Evolutionary conservation across 2,888 invertebrate genomes (phyloP).

Genomic region (Tenthredo scrophulariae): DNA sequence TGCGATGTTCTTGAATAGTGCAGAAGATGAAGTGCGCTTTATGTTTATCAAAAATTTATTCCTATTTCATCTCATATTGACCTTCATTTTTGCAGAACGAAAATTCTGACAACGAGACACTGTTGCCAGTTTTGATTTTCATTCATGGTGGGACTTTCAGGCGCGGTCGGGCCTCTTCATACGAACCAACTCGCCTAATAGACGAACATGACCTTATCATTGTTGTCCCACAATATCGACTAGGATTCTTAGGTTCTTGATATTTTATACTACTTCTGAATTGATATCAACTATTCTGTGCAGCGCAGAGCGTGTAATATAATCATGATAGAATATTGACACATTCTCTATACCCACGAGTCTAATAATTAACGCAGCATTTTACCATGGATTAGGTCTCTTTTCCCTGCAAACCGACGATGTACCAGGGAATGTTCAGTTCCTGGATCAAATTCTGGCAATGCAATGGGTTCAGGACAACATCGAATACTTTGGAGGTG

Average conservation of each 20-base stretch:
- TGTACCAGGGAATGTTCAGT: slow-evolving; percentile 80
- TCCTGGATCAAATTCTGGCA: slow-evolving; percentile 79
- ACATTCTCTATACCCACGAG: not conserved
- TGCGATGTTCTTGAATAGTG: too few relatives aligned
- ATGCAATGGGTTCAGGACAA: slow-evolving; percentile 80
- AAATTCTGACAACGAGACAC: not conserved
- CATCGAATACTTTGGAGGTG: slow-evolving; percentile 80
- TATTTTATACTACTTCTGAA: not conserved
- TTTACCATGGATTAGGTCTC: slow-evolving; percentile 75
- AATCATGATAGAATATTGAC: not conserved
- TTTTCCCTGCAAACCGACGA: slow-evolving; percentile 78
- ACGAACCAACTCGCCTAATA: slow-evolving; percentile 75
- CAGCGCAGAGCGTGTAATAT: not conserved
- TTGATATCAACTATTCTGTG: not conserved
- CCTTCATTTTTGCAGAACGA: not conserved
- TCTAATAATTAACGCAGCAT: not conserved
- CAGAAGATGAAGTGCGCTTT: not conserved
- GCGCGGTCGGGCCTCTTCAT: slow-evolving; percentile 74
- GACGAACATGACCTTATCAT: slow-evolving; percentile 79
- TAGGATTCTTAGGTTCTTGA: slow-evolving; percentile 78
- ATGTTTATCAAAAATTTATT: not conserved
- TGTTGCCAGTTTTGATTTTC: slow-evolving; percentile 77
- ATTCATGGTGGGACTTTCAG: slow-evolving; percentile 78
- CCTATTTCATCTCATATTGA: not conserved
- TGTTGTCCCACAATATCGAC: slow-evolving; percentile 79